These are phyloP conservation scores for Lordiphosa fenestrarum DNA, from an alignment of 2,888 invertebrate species.

Conservation along the genomic window DNA sequence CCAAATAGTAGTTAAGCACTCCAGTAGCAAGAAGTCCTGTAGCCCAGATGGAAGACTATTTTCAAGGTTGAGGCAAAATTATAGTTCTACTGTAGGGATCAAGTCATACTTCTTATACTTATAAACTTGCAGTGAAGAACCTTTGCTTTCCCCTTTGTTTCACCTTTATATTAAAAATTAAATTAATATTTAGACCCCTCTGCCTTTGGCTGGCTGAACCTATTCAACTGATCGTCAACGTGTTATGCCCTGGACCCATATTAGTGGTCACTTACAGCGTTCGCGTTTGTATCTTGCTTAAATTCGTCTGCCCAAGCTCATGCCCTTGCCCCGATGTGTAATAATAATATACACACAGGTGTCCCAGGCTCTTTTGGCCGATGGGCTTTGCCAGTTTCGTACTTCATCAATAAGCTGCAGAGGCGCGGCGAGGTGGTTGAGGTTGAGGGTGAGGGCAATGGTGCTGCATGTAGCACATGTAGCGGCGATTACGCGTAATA, in stretches of 20 bases:
- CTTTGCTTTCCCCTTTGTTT: too few species aligned
- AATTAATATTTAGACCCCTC: too few species aligned
- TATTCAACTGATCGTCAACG: constrained; percentile 30
- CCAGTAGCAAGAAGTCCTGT: too few species aligned
- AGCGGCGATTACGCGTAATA: constrained; percentile 77
- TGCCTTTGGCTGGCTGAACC: not conserved
- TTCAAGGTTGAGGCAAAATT: too few species aligned
- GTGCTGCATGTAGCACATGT: constrained; percentile 74
- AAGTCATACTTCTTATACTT: too few species aligned
- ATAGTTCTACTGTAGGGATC: too few species aligned
- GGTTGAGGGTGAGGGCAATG: constrained; percentile 33
- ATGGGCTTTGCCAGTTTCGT: constrained; percentile 63
- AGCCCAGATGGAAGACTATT: too few species aligned
- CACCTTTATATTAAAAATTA: too few species aligned
- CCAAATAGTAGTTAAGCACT: too few species aligned
- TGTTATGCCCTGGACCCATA: constrained; percentile 42
- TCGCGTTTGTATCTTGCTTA: constrained; percentile 62
- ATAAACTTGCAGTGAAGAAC: too few species aligned
- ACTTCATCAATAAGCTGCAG: constrained; percentile 65
- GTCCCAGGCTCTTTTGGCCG: constrained; percentile 68
- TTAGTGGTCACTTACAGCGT: constrained; percentile 69
- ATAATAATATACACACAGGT: constrained; percentile 79
- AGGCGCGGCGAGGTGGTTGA: constrained; percentile 4
- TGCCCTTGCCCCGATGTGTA: constrained; percentile 58
- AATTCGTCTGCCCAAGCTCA: constrained; percentile 42